Evolutionary conservation across 2,113 vertebrate species (phyloP), one percentile per base, ranked within the genome.

Genomic region (Hiodon alosoides): DNA sequence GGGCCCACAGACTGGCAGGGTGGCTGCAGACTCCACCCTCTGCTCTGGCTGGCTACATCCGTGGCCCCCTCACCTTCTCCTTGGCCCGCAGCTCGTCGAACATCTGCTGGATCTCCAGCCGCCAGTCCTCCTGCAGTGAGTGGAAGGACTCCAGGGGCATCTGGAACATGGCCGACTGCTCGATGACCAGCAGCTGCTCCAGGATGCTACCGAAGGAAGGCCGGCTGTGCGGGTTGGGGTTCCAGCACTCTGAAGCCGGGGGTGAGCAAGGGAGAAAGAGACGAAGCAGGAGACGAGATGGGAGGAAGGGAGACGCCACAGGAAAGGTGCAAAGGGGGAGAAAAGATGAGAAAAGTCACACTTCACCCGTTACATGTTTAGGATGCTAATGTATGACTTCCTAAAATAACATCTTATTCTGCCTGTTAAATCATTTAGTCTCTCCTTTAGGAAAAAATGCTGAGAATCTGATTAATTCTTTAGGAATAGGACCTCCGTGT

Each of bases 131-230:
- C 77, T 97, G 95, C 70, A 97, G 82, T 0, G 93, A 95, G 85
- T 96, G 94, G 83, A 96, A 97, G 10, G 94, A 96, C 81, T 95
- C 94, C 77, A 96, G 87, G 0, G 94, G 94, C 95, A 97, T 95
- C 86, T 94, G 93, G 82, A 96, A 95, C 88, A 96, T 92, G 84
- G 94, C 87, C 0, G 93, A 97, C 85, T 93, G 93, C 81, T 97
- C 94, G 4, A 95, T 95, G 82, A 87, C 86, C 82, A 88, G 86
- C 48, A 96, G 90, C 5, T 85, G 89, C 47, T 80, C 85, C 81
- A 95, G 82, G 87, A 96, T 96, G 81, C 75, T 90, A 77, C 82
- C 82, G 51, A 96, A 95, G 48, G 89, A 90, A 0, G 95, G 95
- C 52, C 95, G 86, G 76, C 89, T 86, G 5, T 90, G 94, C 3